A percentile compares a stretch with the other conserved stretches of the same genome.
Evolutionary conservation across 2,113 vertebrate species (phyloP).

Genomic region (Antechinus stuartii): DNA sequence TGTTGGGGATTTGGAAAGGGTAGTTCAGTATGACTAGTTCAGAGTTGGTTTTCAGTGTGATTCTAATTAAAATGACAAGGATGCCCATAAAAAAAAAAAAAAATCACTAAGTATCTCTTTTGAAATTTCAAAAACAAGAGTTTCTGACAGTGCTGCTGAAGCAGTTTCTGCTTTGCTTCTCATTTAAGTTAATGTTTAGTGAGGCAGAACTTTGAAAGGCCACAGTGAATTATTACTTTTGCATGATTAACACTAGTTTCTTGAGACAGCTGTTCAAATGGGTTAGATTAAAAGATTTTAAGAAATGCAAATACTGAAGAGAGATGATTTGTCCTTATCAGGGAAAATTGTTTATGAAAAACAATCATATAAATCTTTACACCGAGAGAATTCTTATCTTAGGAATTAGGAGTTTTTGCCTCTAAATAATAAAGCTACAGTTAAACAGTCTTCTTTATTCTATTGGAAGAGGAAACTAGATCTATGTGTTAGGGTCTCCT

Average conservation of each 20-base stretch:
- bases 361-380: not conserved
- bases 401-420: not conserved
- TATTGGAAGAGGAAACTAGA: too few relatives aligned
- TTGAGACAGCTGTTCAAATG: conserved; percentile 26
- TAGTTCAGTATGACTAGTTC: conserved; percentile 29
- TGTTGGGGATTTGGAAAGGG: conserved; percentile 43
- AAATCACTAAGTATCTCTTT: conserved; percentile 10
- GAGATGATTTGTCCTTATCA: not conserved
- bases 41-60: conserved; percentile 62
- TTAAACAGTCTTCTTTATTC: too few relatives aligned
- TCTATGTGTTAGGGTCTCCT: too few relatives aligned
- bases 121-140: not conserved
- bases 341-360: not conserved
- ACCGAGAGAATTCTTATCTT: conserved; percentile 4
- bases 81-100: conserved; percentile 25
- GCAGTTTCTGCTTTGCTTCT: not conserved
- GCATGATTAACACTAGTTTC: conserved; percentile 22
- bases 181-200: conserved; percentile 9
- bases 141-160: conserved; percentile 21
- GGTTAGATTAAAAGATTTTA: conserved; percentile 10
- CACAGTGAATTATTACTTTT: not conserved
- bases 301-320: conserved; percentile 15
- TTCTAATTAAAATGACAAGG: conserved; percentile 72
- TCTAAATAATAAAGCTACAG: not conserved
- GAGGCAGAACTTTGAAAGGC: not conserved